phyloP scores from a whole-genome alignment of 2,797 vertebrate genomes.

The Apogon talboti region DNA sequence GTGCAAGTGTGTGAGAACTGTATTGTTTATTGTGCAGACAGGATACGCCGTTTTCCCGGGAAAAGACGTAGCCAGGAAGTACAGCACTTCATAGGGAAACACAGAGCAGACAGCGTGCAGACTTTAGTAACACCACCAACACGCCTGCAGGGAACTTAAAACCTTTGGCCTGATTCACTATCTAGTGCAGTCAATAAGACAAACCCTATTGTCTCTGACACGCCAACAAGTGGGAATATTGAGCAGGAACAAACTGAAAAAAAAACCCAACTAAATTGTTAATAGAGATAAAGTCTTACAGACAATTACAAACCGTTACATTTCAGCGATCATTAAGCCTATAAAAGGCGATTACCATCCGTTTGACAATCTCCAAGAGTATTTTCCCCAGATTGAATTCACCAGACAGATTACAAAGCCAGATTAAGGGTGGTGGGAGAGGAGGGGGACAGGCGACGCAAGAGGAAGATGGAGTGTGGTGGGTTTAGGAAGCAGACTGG shows the following conservation, averaged over 20 bases:
- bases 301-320: constrained; percentile 31
- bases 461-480: constrained; percentile 31
- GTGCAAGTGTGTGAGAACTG: constrained; percentile 82
- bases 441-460: constrained; percentile 26
- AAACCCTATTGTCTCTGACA: constrained; percentile 24
- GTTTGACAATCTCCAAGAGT: constrained; percentile 45
- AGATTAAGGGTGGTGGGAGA: constrained; percentile 65
- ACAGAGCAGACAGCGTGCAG: constrained; percentile 57
- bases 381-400: constrained; percentile 72
- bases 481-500: constrained; percentile 30
- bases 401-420: constrained; percentile 70
- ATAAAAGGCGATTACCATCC: constrained; percentile 56
- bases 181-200: constrained; percentile 61
- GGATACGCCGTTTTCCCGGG: constrained; percentile 85
- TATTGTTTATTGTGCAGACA: constrained; percentile 85
- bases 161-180: constrained; percentile 71
- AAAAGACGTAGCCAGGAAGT: constrained; percentile 83
- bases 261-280: not conserved
- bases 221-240: constrained; percentile 35
- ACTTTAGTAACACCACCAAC: constrained; percentile 47
- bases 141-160: constrained; percentile 50
- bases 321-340: constrained; percentile 32
- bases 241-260: constrained; percentile 11
- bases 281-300: constrained; percentile 30
- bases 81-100: constrained; percentile 63